A percentile compares a stretch with the other conserved stretches of the same genome.
Conservation (phyloP, 1,140 invertebrate species). For the Lordiphosa clarofinis region DNA sequence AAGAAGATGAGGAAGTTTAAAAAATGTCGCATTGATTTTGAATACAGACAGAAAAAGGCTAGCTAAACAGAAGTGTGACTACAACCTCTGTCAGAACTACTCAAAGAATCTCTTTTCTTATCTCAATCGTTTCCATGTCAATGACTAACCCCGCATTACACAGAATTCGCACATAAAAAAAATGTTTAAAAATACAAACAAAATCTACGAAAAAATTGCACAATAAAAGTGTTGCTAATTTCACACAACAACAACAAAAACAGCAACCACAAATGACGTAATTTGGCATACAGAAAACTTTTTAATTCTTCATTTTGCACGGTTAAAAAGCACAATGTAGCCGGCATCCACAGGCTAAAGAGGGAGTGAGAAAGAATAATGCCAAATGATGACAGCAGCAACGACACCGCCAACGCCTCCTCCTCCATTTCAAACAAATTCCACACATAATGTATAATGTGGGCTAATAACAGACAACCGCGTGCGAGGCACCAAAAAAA, state of each 20-base stretch:
- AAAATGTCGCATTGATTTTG: background rate
- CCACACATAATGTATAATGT: conserved; percentile 56
- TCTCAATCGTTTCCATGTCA: no score
- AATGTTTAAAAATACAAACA: conserved; percentile 18
- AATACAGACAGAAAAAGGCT: background rate
- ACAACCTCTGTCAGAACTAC: no score
- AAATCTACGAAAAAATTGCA: conserved; percentile 9
- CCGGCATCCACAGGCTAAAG: conserved; percentile 9
- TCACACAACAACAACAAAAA: conserved; percentile 15
- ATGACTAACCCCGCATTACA: background rate
- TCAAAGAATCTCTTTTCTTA: no score
- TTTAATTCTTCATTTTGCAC: conserved; percentile 42
- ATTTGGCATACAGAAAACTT: conserved; percentile 58
- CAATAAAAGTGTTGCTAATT: conserved; percentile 30
- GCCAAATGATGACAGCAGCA: conserved; percentile 30
- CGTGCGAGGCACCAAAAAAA: conserved; percentile 2
- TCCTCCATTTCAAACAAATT: conserved; percentile 52
- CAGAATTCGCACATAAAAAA: conserved; percentile 8
- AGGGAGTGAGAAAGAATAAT: conserved; percentile 13
- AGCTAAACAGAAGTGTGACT: no score
- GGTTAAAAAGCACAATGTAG: conserved; percentile 13
- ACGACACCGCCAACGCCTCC: conserved; percentile 11
- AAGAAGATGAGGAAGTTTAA: background rate
- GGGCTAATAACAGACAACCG: conserved; percentile 44
- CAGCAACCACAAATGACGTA: conserved; percentile 58